phyloP scores from a whole-genome alignment of 2,888 invertebrate genomes.

The Odontothrips loti region DNA sequence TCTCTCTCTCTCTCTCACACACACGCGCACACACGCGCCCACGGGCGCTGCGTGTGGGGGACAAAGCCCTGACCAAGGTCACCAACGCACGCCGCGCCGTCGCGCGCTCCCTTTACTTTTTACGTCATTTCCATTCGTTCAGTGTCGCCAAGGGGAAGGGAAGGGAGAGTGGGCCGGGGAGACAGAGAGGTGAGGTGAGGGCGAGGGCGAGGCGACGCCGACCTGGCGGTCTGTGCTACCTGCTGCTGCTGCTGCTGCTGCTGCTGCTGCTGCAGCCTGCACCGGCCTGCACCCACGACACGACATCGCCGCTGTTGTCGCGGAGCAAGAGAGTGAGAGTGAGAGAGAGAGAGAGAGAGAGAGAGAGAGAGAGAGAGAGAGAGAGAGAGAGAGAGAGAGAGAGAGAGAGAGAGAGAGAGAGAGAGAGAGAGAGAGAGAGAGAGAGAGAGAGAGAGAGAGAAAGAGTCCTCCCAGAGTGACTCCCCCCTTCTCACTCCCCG shows the following conservation, averaged over 20 bases:
- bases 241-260: too few species aligned
- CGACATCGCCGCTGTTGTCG: too few species aligned
- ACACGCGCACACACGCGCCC: not conserved
- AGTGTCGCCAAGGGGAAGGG: not conserved
- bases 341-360: too few species aligned
- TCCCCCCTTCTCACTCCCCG: not conserved
- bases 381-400: too few species aligned
- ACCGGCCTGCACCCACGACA: too few species aligned
- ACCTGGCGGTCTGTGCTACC: not conserved
- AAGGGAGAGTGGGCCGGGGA: not conserved
- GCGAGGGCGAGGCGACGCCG: not conserved
- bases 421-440: too few species aligned
- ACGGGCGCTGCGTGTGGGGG: not conserved
- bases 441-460: too few species aligned
- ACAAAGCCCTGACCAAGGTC: not conserved
- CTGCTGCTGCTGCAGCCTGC: not conserved
- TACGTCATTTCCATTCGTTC: not conserved
- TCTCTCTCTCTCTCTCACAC: not conserved
- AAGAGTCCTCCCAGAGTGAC: too few species aligned
- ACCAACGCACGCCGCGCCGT: not conserved
- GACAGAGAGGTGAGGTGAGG: not conserved
- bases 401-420: too few species aligned
- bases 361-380: too few species aligned
- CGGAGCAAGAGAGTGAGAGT: too few species aligned
- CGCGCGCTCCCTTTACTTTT: not conserved